Evolutionary conservation across 2,113 vertebrate genomes (phyloP), one percentile per base, ranked within the genome.

Genomic region (Dromas ardeola): DNA sequence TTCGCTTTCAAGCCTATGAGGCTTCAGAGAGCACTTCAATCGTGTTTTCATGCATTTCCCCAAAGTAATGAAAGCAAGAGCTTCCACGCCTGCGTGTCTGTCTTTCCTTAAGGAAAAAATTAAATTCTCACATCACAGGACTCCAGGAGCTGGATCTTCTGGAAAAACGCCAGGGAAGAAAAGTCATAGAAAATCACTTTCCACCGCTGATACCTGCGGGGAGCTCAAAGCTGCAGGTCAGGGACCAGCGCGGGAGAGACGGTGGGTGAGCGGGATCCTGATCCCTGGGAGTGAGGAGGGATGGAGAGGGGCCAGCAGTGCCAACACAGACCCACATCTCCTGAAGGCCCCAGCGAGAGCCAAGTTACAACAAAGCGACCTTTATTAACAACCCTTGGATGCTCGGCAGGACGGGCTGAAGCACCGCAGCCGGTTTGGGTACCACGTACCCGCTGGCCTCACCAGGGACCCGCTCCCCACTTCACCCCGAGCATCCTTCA

Each of bases 221-320:
- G 26, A 32, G 6, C 56, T 21, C 34, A 11, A 19, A 70, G 50
- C 42, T 49, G 45, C 23, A 8, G 40, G 65, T 59, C 8, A 30
- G 58, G 12, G 4, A 10, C 25, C 55, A 6, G 19, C 13, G 4
- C 3, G 5, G 47, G 13, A 53, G 32, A 43, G 56, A 16, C 6
- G 6, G 38, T 1, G 6, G 27, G 23, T 0, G 17, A 79, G 65
- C 29, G 8, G 76, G 32, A 71, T 9, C 40, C 88, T 5, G 34
- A 20, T 3, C 56, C 66, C 26, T 1, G 1, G 50, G 30, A 42
- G 8, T 6, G 66, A 4, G 0, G 13, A n/a, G 30, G 77, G 73
- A 73, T 42, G 73, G 62, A 49, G 62, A 53, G 34, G 72, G 42
- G 62, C 4, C 36, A 22, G 53, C 15, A 34, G 45, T 3, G 15